Conservation (phyloP, 2,888 invertebrate species). For the Eupithecia pulchellata region DNA sequence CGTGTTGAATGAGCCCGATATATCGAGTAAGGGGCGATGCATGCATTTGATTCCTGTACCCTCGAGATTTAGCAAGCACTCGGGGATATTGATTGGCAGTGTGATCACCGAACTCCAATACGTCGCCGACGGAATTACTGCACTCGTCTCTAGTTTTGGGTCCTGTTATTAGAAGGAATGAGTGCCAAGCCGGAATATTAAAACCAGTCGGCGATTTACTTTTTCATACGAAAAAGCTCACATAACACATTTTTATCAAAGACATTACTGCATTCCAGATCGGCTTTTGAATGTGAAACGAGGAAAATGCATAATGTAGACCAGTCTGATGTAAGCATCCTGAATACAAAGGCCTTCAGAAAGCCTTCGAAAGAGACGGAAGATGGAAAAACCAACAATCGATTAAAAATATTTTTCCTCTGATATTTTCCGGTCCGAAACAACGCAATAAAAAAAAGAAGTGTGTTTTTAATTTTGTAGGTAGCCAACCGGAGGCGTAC, state of each 20-base stretch:
- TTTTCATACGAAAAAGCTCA: slow-evolving; percentile 13
- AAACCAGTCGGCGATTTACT: neutral
- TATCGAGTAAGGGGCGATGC: neutral
- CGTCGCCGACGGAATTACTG: slow-evolving; percentile 5
- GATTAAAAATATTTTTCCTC: neutral
- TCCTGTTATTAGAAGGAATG: slow-evolving; percentile 6
- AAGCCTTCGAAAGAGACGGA: neutral
- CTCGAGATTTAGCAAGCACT: neutral
- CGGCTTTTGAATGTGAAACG: slow-evolving; percentile 1
- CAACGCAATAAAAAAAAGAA: slow-evolving; percentile 10
- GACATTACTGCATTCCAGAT: slow-evolving; percentile 2
- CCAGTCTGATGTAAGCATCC: neutral
- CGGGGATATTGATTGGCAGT: slow-evolving; percentile 25
- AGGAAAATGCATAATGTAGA: neutral
- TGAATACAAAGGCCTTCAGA: slow-evolving; percentile 6
- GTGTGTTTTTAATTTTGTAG: slow-evolving; percentile 13
- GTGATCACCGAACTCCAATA: slow-evolving; percentile 23
- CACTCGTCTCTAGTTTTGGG: slow-evolving; percentile 13
- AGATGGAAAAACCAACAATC: neutral
- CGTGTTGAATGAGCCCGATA: neutral
- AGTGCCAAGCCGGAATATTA: slow-evolving; percentile 2
- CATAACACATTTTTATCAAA: slow-evolving; percentile 9
- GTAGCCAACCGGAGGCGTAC: slow-evolving; percentile 7
- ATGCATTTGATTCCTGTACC: neutral
- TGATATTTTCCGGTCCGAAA: slow-evolving; percentile 8